Evolutionary conservation across 2,797 vertebrate genomes (phyloP), one percentile per base, ranked within the genome.

Genomic region (Vespertilio murinus): DNA sequence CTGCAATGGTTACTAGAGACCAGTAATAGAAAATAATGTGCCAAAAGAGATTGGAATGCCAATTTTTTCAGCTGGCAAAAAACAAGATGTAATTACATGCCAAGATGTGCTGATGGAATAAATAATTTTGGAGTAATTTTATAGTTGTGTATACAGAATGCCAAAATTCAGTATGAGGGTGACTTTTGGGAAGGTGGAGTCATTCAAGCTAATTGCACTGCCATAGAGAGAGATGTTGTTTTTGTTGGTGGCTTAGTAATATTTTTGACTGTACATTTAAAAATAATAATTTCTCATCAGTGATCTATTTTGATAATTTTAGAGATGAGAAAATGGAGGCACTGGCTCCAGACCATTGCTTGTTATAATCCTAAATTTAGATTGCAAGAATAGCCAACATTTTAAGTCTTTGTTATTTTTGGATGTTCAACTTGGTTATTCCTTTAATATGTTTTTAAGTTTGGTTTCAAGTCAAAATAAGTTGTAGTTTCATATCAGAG

Each of bases 111-210:
- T 95, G 88, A 95, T 52, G 88, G 18, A 74, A 52, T 52, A 40
- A 85, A 86, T 78, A 65, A 81, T 94, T 94, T 93, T 67, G 11
- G 61, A 84, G 20, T 84, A 38, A 87, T 91, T 87, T 94, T 89
- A 52, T 30, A 73, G 42, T 87, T 78, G n/a, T 84, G 9, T 67
- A 52, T 77, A 40, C 20, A 73, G 25, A 67, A 85, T 92, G 91
- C 82, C 70, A 93, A 59, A 92, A 95, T 92, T 91, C 54, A 30
- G 13, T 25, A 54, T 20, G n/a, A 38, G 22, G 61, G 25, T 71
- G 35, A 71, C 25, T 85, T 94, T 84, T 67, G 35, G 35, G 71
- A 67, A 93, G 14, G 38, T 33, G 2, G 35, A 89, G 33, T 78
- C 75, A 64, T 86, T 90, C 23, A 25, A 75, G 25, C 38, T 88